phyloP scores from a whole-genome alignment of 1,140 invertebrate species.

The Rhopalosiphum padi region DNA sequence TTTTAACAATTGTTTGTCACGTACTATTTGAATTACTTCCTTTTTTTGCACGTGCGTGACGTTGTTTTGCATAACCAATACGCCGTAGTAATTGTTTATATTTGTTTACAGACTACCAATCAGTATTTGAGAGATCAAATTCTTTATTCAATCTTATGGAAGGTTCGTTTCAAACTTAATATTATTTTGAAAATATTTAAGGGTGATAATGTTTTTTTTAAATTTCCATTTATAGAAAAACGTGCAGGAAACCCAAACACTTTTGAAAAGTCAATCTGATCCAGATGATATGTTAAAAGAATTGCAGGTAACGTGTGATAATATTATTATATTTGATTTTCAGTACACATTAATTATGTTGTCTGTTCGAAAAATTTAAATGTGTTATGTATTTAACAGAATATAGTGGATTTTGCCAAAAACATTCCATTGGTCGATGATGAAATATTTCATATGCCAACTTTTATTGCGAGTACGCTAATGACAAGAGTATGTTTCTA shows the following conservation, averaged over 20 bases:
- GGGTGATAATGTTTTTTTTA: background rate
- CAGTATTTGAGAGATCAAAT: constrained; percentile 84
- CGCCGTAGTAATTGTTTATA: background rate
- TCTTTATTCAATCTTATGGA: constrained; percentile 85
- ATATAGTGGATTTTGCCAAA: constrained; percentile 79
- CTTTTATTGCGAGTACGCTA: constrained; percentile 78
- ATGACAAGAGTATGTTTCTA: constrained; percentile 67
- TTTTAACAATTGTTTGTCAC: background rate
- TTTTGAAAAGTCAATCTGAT: constrained; percentile 72
- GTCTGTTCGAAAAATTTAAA: background rate
- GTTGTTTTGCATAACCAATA: constrained; percentile 41
- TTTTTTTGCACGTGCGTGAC: too few relatives aligned
- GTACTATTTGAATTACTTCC: background rate
- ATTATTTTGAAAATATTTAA: background rate
- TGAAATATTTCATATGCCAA: constrained; percentile 75
- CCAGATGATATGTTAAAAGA: constrained; percentile 84
- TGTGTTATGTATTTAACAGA: constrained; percentile 66
- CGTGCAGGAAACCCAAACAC: constrained; percentile 78
- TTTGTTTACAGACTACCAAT: constrained; percentile 73
- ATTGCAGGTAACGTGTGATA: constrained; percentile 71
- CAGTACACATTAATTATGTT: background rate
- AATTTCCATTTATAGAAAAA: constrained; percentile 71
- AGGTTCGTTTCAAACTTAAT: constrained; percentile 68
- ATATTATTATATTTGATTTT: background rate
- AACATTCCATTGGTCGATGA: constrained; percentile 82